Percentiles rank a stretch among this genome's conserved stretches.
Evolutionary conservation across 2,797 vertebrate species (phyloP).

Genomic region (Lithobates sylvaticus): DNA sequence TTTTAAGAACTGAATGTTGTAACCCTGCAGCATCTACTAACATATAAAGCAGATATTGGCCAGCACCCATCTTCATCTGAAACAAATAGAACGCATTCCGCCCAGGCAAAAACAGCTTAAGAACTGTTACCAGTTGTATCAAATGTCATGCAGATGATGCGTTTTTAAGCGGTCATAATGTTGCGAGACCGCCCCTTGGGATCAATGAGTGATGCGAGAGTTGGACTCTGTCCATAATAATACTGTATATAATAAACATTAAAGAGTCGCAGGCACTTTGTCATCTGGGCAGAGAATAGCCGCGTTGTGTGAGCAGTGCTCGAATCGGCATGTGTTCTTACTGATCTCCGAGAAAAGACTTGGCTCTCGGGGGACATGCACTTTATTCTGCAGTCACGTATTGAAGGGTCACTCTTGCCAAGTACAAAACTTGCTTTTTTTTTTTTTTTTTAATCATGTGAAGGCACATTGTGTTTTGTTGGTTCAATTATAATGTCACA

Average conservation of each 20-base stretch:
- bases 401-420: neutral
- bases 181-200: neutral
- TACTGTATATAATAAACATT: slow-evolving; percentile 13
- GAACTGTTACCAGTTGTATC: neutral
- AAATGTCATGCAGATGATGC: neutral
- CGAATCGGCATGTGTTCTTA: neutral
- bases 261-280: neutral
- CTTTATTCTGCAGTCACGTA: slow-evolving; percentile 12
- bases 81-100: neutral
- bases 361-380: neutral
- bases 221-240: neutral
- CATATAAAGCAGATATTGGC: too few species aligned
- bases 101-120: neutral
- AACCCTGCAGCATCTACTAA: too few species aligned
- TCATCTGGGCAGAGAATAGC: neutral
- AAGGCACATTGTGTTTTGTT: neutral
- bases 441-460: neutral
- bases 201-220: neutral
- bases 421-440: neutral
- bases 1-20: too few species aligned
- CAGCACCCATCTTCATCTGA: neutral
- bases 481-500: neutral
- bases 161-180: neutral
- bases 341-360: neutral
- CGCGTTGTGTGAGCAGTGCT: neutral